Base-by-base conservation (phyloP, 2,797 vertebrate genomes). In the Dipus sagitta region DNA sequence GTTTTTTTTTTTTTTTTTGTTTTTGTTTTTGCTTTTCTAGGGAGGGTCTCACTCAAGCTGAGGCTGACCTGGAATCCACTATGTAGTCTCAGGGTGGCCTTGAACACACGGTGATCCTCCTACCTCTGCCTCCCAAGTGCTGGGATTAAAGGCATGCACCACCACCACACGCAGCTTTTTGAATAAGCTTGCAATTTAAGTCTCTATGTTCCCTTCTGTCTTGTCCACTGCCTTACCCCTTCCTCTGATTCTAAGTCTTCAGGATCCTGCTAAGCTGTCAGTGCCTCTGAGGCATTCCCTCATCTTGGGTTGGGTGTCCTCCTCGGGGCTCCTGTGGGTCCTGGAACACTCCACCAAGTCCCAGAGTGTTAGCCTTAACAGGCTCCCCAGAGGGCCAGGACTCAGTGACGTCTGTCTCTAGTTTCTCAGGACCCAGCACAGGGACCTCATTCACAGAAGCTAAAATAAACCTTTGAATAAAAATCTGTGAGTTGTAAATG, bases 371-470 rank as follows among this genome's bases (percentile, higher is more conserved):
- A 38, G 12, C 30, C 0, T 3, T 2, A 14, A 54, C 65, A 6
- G 7, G 0, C 8, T 67, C 62, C 60, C 20, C 1, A 3, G 54
- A 2, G 12, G 24, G 13, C 2, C 0, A 15, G 42, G 7, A 34
- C 60, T 62, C 64, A 18, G 14, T 1, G 3, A 11, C 21, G 1
- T 65, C 9, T 17, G 14, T 42, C 26, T 86, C 23, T 83, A 30
- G 10, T 24, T 0, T 65, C 62, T 80, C 38, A 24, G 54, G 2
- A 28, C 32, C 70, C 14, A 11, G 74, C 58, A 74, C 7, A 28
- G 23, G 11, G 4, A 14, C 20, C 81, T 52, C 7, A 24, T 21
- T 93, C 83, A 70, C 0, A 1, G 65, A 91, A 84, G 68, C 17
- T 70, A 23, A 34, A 71, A 70, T 17, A 21, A 34, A 34, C 9